Percentiles rank a stretch among this genome's conserved stretches.
phyloP scores from a whole-genome alignment of 2,888 invertebrate species.

The Apomyelois bistriatella region DNA sequence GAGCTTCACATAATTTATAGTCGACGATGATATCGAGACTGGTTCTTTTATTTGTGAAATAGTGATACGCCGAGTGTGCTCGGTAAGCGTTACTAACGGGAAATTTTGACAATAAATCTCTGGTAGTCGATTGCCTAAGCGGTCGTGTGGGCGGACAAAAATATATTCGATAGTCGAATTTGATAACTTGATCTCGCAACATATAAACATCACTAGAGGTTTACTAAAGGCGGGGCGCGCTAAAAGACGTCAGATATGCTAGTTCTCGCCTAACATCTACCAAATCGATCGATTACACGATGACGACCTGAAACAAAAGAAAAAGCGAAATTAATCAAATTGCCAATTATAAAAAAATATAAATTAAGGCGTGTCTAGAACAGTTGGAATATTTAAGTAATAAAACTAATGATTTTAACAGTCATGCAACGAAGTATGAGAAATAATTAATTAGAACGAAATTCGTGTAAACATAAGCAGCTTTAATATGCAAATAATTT shows the following conservation, averaged over 20 bases:
- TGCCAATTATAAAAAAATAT: constrained; percentile 68
- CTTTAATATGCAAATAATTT: constrained; percentile 73
- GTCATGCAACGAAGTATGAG: constrained; percentile 1
- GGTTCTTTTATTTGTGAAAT: constrained; percentile 80
- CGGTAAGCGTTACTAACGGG: constrained; percentile 79
- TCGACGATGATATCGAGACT: constrained; percentile 77
- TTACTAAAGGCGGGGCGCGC: constrained; percentile 43
- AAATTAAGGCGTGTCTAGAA: constrained; percentile 38
- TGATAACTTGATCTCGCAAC: constrained; percentile 72
- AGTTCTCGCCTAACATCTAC: constrained; percentile 52
- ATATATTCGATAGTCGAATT: constrained; percentile 68
- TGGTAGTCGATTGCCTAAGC: constrained; percentile 78
- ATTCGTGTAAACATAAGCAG: constrained; percentile 61
- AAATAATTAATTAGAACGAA: constrained; percentile 48
- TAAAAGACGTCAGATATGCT: constrained; percentile 27
- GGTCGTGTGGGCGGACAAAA: constrained; percentile 73
- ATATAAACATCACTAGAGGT: constrained; percentile 17
- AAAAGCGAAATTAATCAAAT: constrained; percentile 80
- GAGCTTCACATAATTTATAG: constrained; percentile 75
- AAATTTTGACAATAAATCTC: constrained; percentile 78
- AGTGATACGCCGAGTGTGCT: constrained; percentile 78
- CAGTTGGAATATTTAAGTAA: constrained; percentile 14
- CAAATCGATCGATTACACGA: constrained; percentile 61
- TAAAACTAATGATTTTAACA: constrained; percentile 16
- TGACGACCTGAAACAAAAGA: constrained; percentile 80